Conservation (phyloP, 2,888 invertebrate genomes). For the Tenthredo livida region DNA sequence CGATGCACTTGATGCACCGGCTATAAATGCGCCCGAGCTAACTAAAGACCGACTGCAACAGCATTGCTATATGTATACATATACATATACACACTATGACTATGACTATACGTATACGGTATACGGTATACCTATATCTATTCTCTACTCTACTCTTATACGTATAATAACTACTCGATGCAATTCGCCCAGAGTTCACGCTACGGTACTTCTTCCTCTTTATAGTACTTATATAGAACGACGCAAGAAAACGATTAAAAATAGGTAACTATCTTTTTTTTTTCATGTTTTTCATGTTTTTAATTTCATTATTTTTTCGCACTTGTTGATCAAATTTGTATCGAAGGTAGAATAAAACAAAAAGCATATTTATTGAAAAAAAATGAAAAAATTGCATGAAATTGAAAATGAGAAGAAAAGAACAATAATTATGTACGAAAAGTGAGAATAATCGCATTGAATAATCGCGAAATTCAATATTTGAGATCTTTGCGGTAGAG, state of each 20-base stretch:
- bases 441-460: neutral
- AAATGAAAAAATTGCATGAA: neutral
- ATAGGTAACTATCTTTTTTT: neutral
- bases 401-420: neutral
- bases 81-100: neutral
- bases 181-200: neutral
- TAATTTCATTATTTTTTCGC: neutral
- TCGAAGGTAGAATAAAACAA: too few species aligned
- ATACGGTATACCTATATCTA: neutral
- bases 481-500: neutral
- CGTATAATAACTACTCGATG: neutral
- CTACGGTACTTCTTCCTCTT: neutral
- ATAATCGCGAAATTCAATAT: neutral
- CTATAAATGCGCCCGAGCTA: neutral
- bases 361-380: too few species aligned
- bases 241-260: neutral
- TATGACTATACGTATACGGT: neutral
- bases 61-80: neutral
- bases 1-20: constrained; percentile 49
- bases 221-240: neutral
- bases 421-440: neutral
- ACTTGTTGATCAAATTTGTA: too few species aligned
- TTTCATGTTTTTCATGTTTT: neutral
- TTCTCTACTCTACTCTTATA: neutral
- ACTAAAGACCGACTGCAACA: neutral